Evolutionary conservation across 2,797 vertebrate species (phyloP), one percentile per base, ranked within the genome.

Genomic region (Urophycis tenuis): DNA sequence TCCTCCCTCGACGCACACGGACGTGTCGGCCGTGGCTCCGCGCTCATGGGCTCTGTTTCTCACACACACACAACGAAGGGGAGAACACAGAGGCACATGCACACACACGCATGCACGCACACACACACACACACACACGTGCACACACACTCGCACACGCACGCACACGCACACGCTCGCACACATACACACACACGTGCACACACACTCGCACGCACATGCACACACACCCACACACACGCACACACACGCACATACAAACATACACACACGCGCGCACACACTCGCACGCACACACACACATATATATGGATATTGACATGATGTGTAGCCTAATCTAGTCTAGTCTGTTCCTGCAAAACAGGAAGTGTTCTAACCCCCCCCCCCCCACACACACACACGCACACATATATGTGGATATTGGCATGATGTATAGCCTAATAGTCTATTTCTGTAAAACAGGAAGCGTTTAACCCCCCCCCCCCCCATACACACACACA

Each of bases 41-140:
- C n/a, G n/a, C n/a, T n/a, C n/a, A n/a, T n/a, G n/a, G n/a, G n/a
- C n/a, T n/a, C n/a, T n/a, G n/a, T n/a, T n/a, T n/a, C n/a, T n/a
- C n/a, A n/a, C n/a, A n/a, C n/a, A n/a, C n/a, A n/a, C n/a, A n/a
- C n/a, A n/a, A n/a, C n/a, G n/a, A n/a, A n/a, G n/a, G n/a, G n/a
- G n/a, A n/a, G n/a, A n/a, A n/a, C n/a, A n/a, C n/a, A n/a, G n/a
- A n/a, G n/a, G n/a, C n/a, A n/a, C n/a, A n/a, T n/a, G n/a, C n/a
- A n/a, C n/a, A n/a, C 35, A 36, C 49, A 53, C 7, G 11, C 64
- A 25, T n/a, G 64, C 64, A 69, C 64, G 22, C 64, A 69, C 22
- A 69, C 64, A 69, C 64, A 69, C 64, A 69, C 64, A 69, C 22
- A 69, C 64, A 69, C 64, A 69, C 64, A 9, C 64, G 29, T 5